These are phyloP conservation scores for Agapornis canus DNA, from an alignment of 2,797 vertebrate species.

Conservation along the genomic window DNA sequence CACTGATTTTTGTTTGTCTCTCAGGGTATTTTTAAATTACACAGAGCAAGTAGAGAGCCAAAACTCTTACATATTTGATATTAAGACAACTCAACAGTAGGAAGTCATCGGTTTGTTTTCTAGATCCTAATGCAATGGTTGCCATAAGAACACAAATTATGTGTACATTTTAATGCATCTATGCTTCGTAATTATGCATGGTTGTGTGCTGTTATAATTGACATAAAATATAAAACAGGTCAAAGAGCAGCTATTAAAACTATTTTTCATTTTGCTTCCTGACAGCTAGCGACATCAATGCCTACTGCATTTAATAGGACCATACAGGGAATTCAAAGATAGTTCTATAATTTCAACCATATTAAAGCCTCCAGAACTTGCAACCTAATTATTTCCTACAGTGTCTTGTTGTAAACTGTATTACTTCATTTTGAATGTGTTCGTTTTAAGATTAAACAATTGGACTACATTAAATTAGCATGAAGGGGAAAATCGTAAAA, in stretches of 20 bases:
- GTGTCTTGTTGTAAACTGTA: constrained; percentile 59
- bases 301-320: constrained; percentile 84
- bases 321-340: constrained; percentile 79
- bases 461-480: constrained; percentile 34
- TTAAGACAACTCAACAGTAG: constrained; percentile 63
- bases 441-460: constrained; percentile 57
- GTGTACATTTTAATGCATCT: constrained; percentile 96
- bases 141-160: constrained; percentile 93
- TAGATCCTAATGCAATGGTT: constrained; percentile 73
- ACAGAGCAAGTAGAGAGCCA: constrained; percentile 38
- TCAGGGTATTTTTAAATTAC: not conserved
- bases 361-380: constrained; percentile 76
- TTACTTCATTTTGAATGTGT: constrained; percentile 65
- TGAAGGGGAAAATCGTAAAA: constrained; percentile 37
- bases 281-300: constrained; percentile 92
- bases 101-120: constrained; percentile 77
- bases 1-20: constrained; percentile 11
- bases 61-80: constrained; percentile 24
- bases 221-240: constrained; percentile 99
- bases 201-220: constrained; percentile 98
- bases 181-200: constrained; percentile 99
- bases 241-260: constrained; percentile 98
- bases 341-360: constrained; percentile 71
- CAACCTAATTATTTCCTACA: constrained; percentile 78
- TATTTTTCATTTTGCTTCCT: constrained; percentile 99